A percentile compares a stretch with the other conserved stretches of the same genome.
Conservation (phyloP, 2,113 vertebrate species). For the Rhadina sibilatrix region DNA sequence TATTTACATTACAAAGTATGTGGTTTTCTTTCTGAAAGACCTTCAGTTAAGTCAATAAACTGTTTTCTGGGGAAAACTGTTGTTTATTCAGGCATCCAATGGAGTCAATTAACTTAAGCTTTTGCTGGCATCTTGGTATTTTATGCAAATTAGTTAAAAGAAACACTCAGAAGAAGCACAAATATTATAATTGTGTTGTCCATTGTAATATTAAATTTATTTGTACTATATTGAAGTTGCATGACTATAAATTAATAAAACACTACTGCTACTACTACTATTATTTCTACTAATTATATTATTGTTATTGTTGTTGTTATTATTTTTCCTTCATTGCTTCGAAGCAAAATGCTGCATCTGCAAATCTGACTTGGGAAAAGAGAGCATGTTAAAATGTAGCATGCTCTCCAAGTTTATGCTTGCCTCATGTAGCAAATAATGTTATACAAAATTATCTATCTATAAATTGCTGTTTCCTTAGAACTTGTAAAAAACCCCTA, state of each 20-base stretch:
- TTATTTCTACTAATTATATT: background rate
- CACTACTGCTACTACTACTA: background rate
- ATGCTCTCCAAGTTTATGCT: background rate
- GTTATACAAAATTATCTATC: conserved; percentile 49
- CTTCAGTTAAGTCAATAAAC: conserved; percentile 77
- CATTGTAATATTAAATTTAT: conserved; percentile 73
- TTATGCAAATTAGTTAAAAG: conserved; percentile 70
- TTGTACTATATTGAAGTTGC: conserved; percentile 73
- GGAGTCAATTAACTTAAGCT: conserved; percentile 70
- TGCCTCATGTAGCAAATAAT: conserved; percentile 24
- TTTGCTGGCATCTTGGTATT: conserved; percentile 65
- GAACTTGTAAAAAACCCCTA: conserved; percentile 43
- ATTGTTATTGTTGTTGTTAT: conserved; percentile 11
- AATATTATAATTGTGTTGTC: conserved; percentile 68
- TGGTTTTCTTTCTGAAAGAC: conserved; percentile 71
- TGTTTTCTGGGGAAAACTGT: conserved; percentile 73
- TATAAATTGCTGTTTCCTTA: conserved; percentile 63
- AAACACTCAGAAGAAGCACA: conserved; percentile 62
- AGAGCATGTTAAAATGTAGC: background rate
- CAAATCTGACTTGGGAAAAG: conserved; percentile 55
- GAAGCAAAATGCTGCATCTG: conserved; percentile 52
- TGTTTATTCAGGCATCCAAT: conserved; percentile 75
- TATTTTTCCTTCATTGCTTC: conserved; percentile 64
- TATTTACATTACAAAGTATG: conserved; percentile 80
- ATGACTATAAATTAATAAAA: conserved; percentile 73